These are phyloP conservation scores for Stomatorhinus ivindoensis DNA, from an alignment of 2,113 vertebrate genomes.

Conservation along the genomic window DNA sequence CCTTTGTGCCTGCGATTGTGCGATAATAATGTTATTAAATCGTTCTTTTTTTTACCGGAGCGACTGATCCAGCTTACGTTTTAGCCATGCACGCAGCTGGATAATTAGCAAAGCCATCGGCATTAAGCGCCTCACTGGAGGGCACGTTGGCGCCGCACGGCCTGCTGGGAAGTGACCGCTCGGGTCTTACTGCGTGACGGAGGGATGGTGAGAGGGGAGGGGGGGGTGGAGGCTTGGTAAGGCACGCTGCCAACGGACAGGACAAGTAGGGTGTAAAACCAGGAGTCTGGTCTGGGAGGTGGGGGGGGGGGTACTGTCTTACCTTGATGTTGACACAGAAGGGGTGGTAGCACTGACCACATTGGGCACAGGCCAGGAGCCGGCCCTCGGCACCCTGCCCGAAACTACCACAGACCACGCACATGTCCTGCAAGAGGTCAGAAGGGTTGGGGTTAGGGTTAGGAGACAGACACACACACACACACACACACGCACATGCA, in stretches of 20 bases:
- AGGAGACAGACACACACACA: not conserved
- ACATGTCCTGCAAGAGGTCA: constrained; percentile 78
- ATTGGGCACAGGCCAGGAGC: constrained; percentile 87
- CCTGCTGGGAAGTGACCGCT: not conserved
- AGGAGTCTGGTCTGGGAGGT: not conserved
- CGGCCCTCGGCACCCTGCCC: constrained; percentile 88
- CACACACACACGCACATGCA: constrained; percentile 17
- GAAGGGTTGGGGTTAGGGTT: not conserved
- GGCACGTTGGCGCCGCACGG: not conserved
- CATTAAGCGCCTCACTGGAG: not conserved
- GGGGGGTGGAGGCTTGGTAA: not conserved
- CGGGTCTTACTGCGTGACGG: not conserved
- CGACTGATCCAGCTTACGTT: not conserved
- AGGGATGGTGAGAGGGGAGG: not conserved
- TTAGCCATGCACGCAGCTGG: not conserved
- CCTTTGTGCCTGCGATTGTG: not conserved
- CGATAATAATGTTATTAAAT: not conserved
- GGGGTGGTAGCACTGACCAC: constrained; percentile 96
- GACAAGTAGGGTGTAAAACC: not conserved
- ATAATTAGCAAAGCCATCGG: not conserved
- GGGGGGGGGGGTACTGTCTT: constrained; percentile 21
- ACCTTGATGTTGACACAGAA: constrained; percentile 98
- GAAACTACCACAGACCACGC: constrained; percentile 94
- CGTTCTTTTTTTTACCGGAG: not conserved
- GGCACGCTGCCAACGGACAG: not conserved